Evolutionary conservation across 1,140 invertebrate genomes (phyloP).

Genomic region (Aphelinus atriplicis): DNA sequence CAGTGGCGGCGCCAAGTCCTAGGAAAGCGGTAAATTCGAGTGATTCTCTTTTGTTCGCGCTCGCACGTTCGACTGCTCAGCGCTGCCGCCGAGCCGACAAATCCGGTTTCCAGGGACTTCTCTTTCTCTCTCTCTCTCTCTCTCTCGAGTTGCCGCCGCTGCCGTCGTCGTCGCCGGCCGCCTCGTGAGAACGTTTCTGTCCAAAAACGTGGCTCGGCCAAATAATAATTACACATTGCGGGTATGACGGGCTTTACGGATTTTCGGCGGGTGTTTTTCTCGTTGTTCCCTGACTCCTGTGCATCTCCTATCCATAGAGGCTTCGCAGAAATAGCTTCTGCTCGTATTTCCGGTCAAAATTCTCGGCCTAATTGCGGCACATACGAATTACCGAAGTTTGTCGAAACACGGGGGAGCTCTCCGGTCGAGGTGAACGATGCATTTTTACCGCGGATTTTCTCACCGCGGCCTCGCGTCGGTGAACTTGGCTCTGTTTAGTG

Average conservation of each 20-base stretch:
- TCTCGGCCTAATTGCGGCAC: too few relatives aligned
- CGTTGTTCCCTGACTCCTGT: not conserved
- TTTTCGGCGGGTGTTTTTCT: conserved; percentile 9
- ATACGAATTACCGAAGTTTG: too few relatives aligned
- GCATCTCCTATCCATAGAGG: not conserved
- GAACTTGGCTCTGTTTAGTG: conserved; percentile 28
- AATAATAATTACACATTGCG: conserved; percentile 29
- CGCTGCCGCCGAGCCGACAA: conserved; percentile 23
- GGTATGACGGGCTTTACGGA: not conserved
- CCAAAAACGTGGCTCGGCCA: conserved; percentile 14
- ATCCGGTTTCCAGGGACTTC: conserved; percentile 27
- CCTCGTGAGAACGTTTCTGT: conserved; percentile 37
- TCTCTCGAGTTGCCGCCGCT: not conserved
- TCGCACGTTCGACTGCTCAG: not conserved
- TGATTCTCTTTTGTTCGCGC: not conserved
- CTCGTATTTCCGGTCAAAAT: not conserved
- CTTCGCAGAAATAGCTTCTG: conserved; percentile 19
- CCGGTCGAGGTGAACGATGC: conserved; percentile 14
- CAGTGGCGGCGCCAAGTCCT: conserved; percentile 11
- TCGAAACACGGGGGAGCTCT: not conserved
- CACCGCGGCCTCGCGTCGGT: not conserved
- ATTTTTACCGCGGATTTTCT: conserved; percentile 35
- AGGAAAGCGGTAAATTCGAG: conserved; percentile 16
- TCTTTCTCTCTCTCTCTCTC: conserved; percentile 5
- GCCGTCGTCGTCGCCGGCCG: too few relatives aligned